Base-by-base conservation (phyloP, 2,797 vertebrate species). In the Valencia hispanica region DNA sequence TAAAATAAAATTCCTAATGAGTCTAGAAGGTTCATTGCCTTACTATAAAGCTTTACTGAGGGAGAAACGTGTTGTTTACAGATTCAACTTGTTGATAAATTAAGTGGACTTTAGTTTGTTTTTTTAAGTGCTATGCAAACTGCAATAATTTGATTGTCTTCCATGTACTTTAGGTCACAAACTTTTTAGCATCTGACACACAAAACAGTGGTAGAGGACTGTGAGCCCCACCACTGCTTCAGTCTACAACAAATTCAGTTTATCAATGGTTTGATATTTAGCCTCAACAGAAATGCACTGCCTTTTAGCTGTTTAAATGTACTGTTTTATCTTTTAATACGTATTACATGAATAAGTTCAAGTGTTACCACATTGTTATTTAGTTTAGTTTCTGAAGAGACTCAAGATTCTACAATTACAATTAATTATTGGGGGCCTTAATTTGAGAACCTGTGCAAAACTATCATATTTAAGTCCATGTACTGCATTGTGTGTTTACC, bases 71-170 rank as follows among this genome's bases (percentile, higher is more conserved):
- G 47, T 45, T 32, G 68, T 91, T 88, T 86, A 81, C 75, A 65
- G 47, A 74, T 77, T 78, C 8, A 66, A 68, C 82, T 53, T 71
- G 32, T 8, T 41, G 57, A 65, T 17, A 0, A 51, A 70, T 68
- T 6, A 79, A 82, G 30, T 75, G 41, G 61, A 72, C 72, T 48
- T 73, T 71, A 77, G 45, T 57, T 5, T 59, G 57, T 6, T 83
- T 65, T 78, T 82, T 75, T 70, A 72, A 74, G 43, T 69, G 25
- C 83, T 88, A 88, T 92, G 70, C 84, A 92, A 86, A 65, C 9
- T 80, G 55, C 70, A 15, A 61, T 79, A 61, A 83, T 82, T 77
- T 9, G 76, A 51, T 10, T 61, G 15, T 77, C 61, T 59, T 79
- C 32, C 6, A 14, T 69, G 43, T 74, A 32, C 53, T 47, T 81